Percentiles rank a stretch among this genome's conserved stretches.
Conservation (phyloP, 2,888 invertebrate genomes). For the Trachelus tabidus region DNA sequence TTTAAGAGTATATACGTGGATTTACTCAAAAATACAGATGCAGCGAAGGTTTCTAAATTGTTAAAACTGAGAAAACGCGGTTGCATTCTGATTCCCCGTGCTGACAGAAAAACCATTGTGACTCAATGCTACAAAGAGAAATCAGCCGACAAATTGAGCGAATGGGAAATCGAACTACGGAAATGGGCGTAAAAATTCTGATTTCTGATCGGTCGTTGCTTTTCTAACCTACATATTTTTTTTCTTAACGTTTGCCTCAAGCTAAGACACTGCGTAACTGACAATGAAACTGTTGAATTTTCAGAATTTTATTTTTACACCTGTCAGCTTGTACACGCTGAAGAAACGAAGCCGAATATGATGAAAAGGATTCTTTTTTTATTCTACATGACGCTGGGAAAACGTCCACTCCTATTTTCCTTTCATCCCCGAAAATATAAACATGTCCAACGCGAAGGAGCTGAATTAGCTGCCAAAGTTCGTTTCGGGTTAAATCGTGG, state of each 20-base stretch:
- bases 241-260: neutral
- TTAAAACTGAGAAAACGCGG: conserved; percentile 27
- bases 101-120: conserved; percentile 34
- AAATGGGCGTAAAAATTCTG: conserved; percentile 12
- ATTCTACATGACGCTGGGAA: neutral
- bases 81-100: conserved; percentile 32
- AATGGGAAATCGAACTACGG: conserved; percentile 14
- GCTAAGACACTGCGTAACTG: neutral
- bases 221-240: conserved; percentile 2
- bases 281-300: neutral
- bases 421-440: neutral
- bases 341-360: neutral
- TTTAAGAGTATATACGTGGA: neutral
- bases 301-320: neutral
- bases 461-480: neutral
- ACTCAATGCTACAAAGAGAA: conserved; percentile 43
- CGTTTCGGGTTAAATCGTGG: neutral
- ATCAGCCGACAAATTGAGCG: conserved; percentile 35
- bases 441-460: neutral
- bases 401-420: neutral
- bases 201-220: conserved; percentile 12
- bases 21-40: neutral
- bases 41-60: conserved; percentile 32
- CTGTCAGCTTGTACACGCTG: neutral
- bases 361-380: neutral